Evolutionary conservation across 2,888 invertebrate species (phyloP).

Genomic region (Aromia moschata): DNA sequence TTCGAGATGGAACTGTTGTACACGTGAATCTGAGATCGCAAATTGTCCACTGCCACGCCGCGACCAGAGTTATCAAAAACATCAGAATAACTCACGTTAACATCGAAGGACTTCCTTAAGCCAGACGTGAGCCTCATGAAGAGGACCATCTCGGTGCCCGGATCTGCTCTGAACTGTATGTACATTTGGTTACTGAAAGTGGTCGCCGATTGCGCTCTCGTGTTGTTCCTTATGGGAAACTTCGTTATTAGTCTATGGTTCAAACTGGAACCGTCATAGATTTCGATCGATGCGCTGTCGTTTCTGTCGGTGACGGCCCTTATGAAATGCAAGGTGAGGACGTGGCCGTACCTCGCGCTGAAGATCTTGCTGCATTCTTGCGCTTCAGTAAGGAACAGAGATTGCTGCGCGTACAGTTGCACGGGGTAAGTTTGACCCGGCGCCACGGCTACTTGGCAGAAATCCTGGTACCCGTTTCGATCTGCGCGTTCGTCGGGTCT

Average conservation of each 20-base stretch:
- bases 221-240: constrained; percentile 82
- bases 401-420: constrained; percentile 83
- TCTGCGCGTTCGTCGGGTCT: constrained; percentile 79
- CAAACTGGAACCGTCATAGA: constrained; percentile 80
- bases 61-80: constrained; percentile 92
- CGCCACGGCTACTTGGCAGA: constrained; percentile 81
- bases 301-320: constrained; percentile 81
- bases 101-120: constrained; percentile 80
- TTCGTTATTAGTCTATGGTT: constrained; percentile 76
- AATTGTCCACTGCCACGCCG: constrained; percentile 92
- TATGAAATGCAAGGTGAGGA: constrained; percentile 86
- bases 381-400: constrained; percentile 73
- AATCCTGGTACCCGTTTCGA: constrained; percentile 80
- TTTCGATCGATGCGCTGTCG: constrained; percentile 76
- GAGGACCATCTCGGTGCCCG: constrained; percentile 76
- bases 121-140: constrained; percentile 84
- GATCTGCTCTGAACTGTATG: constrained; percentile 80
- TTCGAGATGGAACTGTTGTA: constrained; percentile 84
- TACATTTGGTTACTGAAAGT: constrained; percentile 83
- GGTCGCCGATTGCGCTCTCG: constrained; percentile 88
- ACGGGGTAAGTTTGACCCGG: constrained; percentile 89
- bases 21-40: constrained; percentile 88
- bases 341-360: constrained; percentile 79
- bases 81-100: constrained; percentile 85
- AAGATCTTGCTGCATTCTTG: constrained; percentile 84